These are phyloP conservation scores for Achatina immaculata DNA, from an alignment of 1,140 invertebrate species.

Conservation along the genomic window DNA sequence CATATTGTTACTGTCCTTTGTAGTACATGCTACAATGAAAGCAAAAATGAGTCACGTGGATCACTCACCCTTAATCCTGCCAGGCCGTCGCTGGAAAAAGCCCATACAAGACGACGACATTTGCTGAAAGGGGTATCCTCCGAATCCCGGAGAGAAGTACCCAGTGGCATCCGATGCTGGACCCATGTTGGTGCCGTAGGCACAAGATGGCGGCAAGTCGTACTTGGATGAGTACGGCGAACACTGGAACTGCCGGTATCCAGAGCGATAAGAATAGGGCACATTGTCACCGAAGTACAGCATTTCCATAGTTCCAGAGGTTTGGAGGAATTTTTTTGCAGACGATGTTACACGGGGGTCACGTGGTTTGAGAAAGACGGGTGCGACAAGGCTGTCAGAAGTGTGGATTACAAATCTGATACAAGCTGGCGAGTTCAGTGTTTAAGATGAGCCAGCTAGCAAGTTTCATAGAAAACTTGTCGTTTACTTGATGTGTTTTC, in stretches of 20 bases:
- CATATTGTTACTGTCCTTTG: too few relatives aligned
- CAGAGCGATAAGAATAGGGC: conserved; percentile 25
- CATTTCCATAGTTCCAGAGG: conserved; percentile 33
- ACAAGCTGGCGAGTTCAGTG: too few relatives aligned
- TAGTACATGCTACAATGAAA: too few relatives aligned
- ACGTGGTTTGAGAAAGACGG: too few relatives aligned
- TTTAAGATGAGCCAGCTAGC: too few relatives aligned
- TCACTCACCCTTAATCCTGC: conserved; percentile 33
- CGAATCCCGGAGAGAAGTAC: conserved; percentile 23
- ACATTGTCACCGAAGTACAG: conserved; percentile 28
- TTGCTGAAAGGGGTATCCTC: conserved; percentile 35
- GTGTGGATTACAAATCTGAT: too few relatives aligned
- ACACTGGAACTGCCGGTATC: conserved; percentile 37
- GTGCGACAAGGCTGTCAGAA: too few relatives aligned
- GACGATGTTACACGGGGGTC: too few relatives aligned
- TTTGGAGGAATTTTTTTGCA: too few relatives aligned
- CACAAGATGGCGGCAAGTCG: conserved; percentile 32
- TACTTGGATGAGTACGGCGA: conserved; percentile 34
- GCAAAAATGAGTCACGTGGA: background rate
- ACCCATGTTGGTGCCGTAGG: conserved; percentile 19
- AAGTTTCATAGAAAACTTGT: too few relatives aligned
- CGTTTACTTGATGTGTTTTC: too few relatives aligned
- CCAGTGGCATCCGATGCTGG: conserved; percentile 1
- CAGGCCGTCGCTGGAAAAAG: conserved; percentile 36
- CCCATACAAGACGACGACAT: conserved; percentile 38